Conservation (phyloP, 1,140 invertebrate species). For the Drosophila ogumai region DNA sequence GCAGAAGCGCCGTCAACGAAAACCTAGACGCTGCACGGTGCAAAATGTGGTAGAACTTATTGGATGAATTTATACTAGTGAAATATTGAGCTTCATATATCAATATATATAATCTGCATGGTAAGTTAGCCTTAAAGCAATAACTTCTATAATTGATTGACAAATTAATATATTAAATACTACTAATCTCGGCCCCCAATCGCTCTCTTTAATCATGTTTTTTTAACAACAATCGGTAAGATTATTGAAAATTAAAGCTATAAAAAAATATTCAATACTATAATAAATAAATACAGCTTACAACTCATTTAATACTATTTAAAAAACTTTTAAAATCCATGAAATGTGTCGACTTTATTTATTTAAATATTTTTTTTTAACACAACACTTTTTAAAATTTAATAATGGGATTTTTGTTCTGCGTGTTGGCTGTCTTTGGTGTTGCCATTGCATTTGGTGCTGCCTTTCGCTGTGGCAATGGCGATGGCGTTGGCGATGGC, state of each 20-base stretch:
- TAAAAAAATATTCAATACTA: neutral
- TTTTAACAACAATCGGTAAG: neutral
- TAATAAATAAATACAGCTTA: neutral
- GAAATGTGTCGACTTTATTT: neutral
- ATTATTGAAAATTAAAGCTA: neutral
- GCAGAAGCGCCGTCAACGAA: conserved; percentile 34
- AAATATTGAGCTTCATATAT: too few species aligned
- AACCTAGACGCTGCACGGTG: conserved; percentile 21
- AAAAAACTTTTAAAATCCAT: neutral
- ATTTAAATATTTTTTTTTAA: neutral
- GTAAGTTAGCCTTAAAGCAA: neutral
- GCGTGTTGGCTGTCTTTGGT: conserved; percentile 30
- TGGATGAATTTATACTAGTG: too few species aligned
- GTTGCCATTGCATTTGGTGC: conserved; percentile 17
- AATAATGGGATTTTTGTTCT: conserved; percentile 1
- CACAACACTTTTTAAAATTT: too few species aligned
- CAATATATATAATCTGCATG: too few species aligned
- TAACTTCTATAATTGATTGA: neutral
- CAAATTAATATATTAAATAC: neutral
- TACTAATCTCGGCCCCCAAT: too few species aligned
- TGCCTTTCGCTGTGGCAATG: conserved; percentile 12
- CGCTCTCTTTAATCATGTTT: neutral
- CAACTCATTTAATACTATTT: neutral
- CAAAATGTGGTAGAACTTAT: neutral
- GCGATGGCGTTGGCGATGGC: conserved; percentile 7